These are phyloP conservation scores for Hedya salicella DNA, from an alignment of 2,888 invertebrate genomes.

Conservation along the genomic window DNA sequence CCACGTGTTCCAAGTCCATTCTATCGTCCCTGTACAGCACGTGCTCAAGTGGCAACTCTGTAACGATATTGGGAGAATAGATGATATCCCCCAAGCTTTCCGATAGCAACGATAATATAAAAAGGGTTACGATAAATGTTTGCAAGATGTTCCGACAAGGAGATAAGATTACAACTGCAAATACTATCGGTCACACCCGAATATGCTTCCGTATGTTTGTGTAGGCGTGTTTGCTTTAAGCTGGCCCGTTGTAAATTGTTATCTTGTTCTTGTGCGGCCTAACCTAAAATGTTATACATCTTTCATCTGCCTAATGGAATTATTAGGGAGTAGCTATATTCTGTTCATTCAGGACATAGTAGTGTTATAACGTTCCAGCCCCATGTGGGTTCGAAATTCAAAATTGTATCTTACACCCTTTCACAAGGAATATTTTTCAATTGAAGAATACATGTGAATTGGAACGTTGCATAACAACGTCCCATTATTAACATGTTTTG, in stretches of 20 bases:
- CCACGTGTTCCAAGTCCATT: conserved; percentile 2
- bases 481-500: too few species aligned
- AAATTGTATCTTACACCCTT: too few species aligned
- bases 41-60: conserved; percentile 10
- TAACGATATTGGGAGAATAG: background rate
- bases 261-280: background rate
- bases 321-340: too few species aligned
- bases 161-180: conserved; percentile 36
- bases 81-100: background rate
- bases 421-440: too few species aligned
- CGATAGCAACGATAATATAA: conserved; percentile 14
- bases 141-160: background rate
- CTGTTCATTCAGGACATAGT: too few species aligned
- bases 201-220: conserved; percentile 25
- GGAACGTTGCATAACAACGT: too few species aligned
- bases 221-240: conserved; percentile 18
- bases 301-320: too few species aligned
- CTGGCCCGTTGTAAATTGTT: background rate
- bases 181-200: conserved; percentile 21
- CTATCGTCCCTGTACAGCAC: background rate
- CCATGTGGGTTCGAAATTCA: too few species aligned
- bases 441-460: too few species aligned
- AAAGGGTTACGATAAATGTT: conserved; percentile 3
- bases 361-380: too few species aligned
- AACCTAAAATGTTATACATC: too few species aligned